Evolutionary conservation across 2,113 vertebrate species (phyloP).

Genomic region (Takifugu bimaculatus): DNA sequence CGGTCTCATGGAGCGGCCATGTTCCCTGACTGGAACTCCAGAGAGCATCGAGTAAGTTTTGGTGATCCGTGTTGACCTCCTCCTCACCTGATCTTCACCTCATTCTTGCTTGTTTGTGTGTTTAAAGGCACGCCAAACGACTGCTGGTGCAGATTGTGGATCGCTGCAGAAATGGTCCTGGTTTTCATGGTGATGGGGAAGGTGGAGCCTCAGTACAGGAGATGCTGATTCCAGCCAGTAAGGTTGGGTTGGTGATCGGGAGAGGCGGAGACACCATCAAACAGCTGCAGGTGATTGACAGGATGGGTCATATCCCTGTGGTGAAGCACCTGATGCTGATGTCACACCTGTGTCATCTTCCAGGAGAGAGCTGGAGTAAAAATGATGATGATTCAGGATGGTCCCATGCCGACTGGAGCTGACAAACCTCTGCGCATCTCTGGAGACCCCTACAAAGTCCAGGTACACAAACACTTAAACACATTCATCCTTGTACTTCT

Average conservation of each 20-base stretch:
- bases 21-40: conserved; percentile 88
- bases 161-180: conserved; percentile 89
- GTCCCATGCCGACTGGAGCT: conserved; percentile 87
- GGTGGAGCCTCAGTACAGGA: conserved; percentile 85
- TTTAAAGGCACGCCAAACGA: conserved; percentile 87
- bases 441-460: conserved; percentile 83
- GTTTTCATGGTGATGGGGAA: conserved; percentile 87
- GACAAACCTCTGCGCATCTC: conserved; percentile 95
- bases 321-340: not conserved
- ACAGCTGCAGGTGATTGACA: conserved; percentile 83
- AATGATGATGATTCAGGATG: conserved; percentile 98
- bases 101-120: not conserved
- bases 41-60: conserved; percentile 94
- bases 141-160: conserved; percentile 93
- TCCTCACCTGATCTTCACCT: not conserved
- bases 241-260: conserved; percentile 95
- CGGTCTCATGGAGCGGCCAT: conserved; percentile 90
- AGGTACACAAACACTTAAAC: conserved; percentile 36
- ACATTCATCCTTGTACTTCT: no score
- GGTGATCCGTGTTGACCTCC: not conserved
- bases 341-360: not conserved
- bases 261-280: conserved; percentile 96
- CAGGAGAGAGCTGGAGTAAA: conserved; percentile 93
- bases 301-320: no score
- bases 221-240: conserved; percentile 90